Evolutionary conservation across 2,113 vertebrate genomes (phyloP), one percentile per base, ranked within the genome.

Genomic region (Brachionichthys hirsutus): DNA sequence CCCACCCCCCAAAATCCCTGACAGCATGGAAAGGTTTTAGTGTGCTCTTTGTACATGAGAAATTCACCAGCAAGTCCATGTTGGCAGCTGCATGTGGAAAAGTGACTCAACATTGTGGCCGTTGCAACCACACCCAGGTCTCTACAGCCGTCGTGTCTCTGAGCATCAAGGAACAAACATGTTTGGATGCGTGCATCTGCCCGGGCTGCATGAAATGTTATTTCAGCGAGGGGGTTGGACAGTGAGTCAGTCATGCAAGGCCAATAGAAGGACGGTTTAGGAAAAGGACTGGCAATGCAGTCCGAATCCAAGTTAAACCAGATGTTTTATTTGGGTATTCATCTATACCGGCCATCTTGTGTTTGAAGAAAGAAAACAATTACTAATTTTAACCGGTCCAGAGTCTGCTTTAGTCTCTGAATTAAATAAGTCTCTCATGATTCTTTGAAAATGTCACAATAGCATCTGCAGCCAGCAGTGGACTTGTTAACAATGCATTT

Each of bases 31-130:
- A 38, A 38, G 36, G 10, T 38, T 38, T 38, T 30, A 30, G 24
- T 8, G 24, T 30, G 24, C 24, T 30, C 24, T 3, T 4, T 30
- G 24, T 30, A 8, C 8, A 30, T 30, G 24, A 12, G 40, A 42
- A 15, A 6, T 42, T 42, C 55, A n/a, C n/a, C 62, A 56, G 22
- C 45, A 64, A 51, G 59, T 80, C 67, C 60, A 50, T 51, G 62
- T 68, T 76, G 72, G 73, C 68, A 12, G 7, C 61, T 64, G 70
- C 43, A 51, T 75, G 74, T 55, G 36, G 68, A 79, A 67, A 80
- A 69, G 51, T 85, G 81, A 89, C 73, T 89, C 78, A 83, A 57
- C 57, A 45, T 17, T 78, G 52, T 51, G 62, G 76, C 64, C 64
- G 58, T 47, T 19, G 22, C 10, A 58, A 53, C 82, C 82, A 69